Evolutionary conservation across 2,888 invertebrate genomes (phyloP), one percentile per base, ranked within the genome.

Genomic region (Scaptodrosophila latifasciaeformis): DNA sequence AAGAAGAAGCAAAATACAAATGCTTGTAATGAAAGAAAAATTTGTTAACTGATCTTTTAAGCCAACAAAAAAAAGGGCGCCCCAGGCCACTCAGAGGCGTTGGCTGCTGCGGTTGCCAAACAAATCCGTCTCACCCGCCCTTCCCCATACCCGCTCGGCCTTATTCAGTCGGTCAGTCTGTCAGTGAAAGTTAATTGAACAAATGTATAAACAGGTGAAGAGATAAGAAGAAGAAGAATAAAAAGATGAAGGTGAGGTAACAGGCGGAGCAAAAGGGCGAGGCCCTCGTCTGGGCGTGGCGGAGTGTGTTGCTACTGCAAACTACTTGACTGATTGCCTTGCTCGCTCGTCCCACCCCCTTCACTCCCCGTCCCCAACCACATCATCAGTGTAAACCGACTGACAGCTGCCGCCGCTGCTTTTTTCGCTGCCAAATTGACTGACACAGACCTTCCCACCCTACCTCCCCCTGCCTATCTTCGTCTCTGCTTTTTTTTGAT

Each of bases 131-230:
- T 31, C n/a, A 31, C 10, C n/a, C n/a, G n/a, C n/a, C n/a, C n/a
- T n/a, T n/a, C n/a, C n/a, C n/a, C n/a, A n/a, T n/a, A n/a, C n/a
- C n/a, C n/a, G n/a, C n/a, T n/a, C n/a, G n/a, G n/a, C n/a, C n/a
- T n/a, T n/a, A n/a, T n/a, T n/a, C n/a, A n/a, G n/a, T n/a, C n/a
- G n/a, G n/a, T n/a, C n/a, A n/a, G n/a, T n/a, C 24, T 24, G 24
- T 17, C 49, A 58, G 66, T 62, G 66, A 66, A 66, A 66, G 70
- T 66, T 66, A 66, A 66, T 69, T 66, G 62, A 54, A 53, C 65
- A 56, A 19, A 50, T 37, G 5, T 15, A 34, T 13, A 34, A 34
- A 13, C 34, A 34, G 34, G 13, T 13, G 15, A 34, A 34, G 34
- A 34, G 34, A 34, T 34, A 34, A 5, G 19, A 34, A 34, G 12